These are phyloP conservation scores for Peromyscus attwateri DNA, from an alignment of 2,797 vertebrate species.

Conservation along the genomic window DNA sequence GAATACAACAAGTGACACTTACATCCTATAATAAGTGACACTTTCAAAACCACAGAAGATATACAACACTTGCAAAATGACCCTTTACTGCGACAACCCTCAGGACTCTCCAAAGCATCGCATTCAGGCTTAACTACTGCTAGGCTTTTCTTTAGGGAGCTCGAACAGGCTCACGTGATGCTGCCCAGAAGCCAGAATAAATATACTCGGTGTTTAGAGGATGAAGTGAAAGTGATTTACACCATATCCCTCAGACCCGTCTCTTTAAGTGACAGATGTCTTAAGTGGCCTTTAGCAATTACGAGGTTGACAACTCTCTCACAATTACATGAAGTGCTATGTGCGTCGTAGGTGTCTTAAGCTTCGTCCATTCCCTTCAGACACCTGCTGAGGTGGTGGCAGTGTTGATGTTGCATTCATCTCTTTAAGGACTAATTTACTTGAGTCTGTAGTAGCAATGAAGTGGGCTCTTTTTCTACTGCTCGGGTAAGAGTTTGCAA, in stretches of 20 bases:
- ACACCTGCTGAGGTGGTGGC: constrained; percentile 37
- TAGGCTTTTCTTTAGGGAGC: constrained; percentile 10
- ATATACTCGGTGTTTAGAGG: constrained; percentile 15
- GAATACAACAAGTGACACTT: too few relatives aligned
- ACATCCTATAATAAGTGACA: constrained; percentile 28
- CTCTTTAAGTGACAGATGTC: constrained; percentile 71
- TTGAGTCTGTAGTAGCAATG: constrained; percentile 11
- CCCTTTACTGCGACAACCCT: neutral
- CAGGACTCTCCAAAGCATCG: neutral
- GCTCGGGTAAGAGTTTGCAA: neutral
- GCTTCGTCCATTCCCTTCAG: constrained; percentile 16
- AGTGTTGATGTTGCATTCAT: neutral
- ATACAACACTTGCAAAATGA: constrained; percentile 50
- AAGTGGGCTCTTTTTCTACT: constrained; percentile 38
- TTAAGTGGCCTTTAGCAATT: constrained; percentile 61
- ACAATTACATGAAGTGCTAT: neutral
- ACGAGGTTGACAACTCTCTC: constrained; percentile 24
- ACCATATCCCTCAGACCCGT: constrained; percentile 18
- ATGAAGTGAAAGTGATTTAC: neutral
- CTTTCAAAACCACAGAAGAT: constrained; percentile 47
- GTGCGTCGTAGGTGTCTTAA: neutral
- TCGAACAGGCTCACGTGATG: neutral
- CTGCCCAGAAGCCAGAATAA: constrained; percentile 47
- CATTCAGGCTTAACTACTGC: neutral
- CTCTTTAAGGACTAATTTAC: constrained; percentile 60